Percentiles rank a stretch among this genome's conserved stretches.
These are phyloP conservation scores for Macrotus californicus DNA, from an alignment of 2,113 vertebrate genomes.

Conservation along the genomic window DNA sequence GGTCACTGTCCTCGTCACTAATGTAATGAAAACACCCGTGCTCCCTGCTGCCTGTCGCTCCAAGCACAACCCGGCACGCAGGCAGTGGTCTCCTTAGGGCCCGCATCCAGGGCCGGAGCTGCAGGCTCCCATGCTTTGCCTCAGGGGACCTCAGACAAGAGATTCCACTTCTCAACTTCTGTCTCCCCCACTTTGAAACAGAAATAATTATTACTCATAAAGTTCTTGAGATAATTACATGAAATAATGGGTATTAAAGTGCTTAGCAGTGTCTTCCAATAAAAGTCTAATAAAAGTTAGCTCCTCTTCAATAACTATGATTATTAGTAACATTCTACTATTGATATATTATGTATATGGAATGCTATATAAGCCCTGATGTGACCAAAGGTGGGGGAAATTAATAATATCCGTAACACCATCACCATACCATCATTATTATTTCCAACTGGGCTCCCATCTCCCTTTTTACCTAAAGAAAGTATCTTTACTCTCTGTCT, in stretches of 20 bases:
- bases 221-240: neutral
- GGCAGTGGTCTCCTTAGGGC: neutral
- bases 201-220: neutral
- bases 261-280: neutral
- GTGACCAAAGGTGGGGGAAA: neutral
- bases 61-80: too few relatives aligned
- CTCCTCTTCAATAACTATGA: neutral
- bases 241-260: neutral
- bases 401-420: neutral
- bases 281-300: neutral
- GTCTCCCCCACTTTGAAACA: neutral
- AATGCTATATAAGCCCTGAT: neutral
- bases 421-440: neutral
- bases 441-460: neutral
- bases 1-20: neutral
- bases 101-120: neutral
- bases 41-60: neutral
- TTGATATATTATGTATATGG: neutral
- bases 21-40: accelerated
- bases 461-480: neutral
- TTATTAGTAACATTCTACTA: neutral
- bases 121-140: neutral
- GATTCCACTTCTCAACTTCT: neutral
- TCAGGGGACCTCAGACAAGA: neutral
- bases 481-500: neutral